These are phyloP conservation scores for Ecdyonurus torrentis DNA, from an alignment of 2,888 invertebrate species.

Conservation along the genomic window DNA sequence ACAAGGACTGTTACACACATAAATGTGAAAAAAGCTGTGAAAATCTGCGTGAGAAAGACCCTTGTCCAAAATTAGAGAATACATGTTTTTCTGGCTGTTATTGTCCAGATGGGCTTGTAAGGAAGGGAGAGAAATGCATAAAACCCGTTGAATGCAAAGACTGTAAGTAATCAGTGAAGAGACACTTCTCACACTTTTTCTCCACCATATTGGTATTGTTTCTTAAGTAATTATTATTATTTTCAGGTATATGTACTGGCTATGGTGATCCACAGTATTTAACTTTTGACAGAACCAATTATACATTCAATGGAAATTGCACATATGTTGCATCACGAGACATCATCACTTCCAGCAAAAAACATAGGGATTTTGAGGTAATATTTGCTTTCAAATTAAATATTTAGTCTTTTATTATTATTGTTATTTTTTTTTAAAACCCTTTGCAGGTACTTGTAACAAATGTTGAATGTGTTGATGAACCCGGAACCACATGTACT, in stretches of 20 bases:
- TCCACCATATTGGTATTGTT: too few relatives aligned
- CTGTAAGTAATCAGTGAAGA: slow-evolving; percentile 34
- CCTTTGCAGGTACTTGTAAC: slow-evolving; percentile 42
- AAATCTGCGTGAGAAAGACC: slow-evolving; percentile 34
- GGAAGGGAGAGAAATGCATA: slow-evolving; percentile 50
- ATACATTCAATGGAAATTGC: slow-evolving; percentile 69
- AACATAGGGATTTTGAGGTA: slow-evolving; percentile 34
- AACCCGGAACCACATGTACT: slow-evolving; percentile 41
- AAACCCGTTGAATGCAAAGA: slow-evolving; percentile 55
- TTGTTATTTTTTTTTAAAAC: slow-evolving; percentile 2
- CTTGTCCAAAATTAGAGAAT: slow-evolving; percentile 44
- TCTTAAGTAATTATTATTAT: too few relatives aligned
- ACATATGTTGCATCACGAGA: slow-evolving; percentile 63
- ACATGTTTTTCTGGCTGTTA: slow-evolving; percentile 71
- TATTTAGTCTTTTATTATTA: too few relatives aligned
- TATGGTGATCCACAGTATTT: slow-evolving; percentile 65
- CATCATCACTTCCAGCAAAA: slow-evolving; percentile 24
- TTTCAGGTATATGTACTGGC: slow-evolving; percentile 44
- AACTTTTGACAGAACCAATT: slow-evolving; percentile 65
- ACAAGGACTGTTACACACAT: slow-evolving; percentile 63
- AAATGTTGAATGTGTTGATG: slow-evolving; percentile 47
- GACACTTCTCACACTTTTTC: too few relatives aligned
- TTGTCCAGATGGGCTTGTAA: slow-evolving; percentile 57
- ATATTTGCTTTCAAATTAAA: too few relatives aligned
- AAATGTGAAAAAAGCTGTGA: slow-evolving; percentile 64